phyloP scores from a whole-genome alignment of 2,113 vertebrate genomes.

The Bubalus kerabau region DNA sequence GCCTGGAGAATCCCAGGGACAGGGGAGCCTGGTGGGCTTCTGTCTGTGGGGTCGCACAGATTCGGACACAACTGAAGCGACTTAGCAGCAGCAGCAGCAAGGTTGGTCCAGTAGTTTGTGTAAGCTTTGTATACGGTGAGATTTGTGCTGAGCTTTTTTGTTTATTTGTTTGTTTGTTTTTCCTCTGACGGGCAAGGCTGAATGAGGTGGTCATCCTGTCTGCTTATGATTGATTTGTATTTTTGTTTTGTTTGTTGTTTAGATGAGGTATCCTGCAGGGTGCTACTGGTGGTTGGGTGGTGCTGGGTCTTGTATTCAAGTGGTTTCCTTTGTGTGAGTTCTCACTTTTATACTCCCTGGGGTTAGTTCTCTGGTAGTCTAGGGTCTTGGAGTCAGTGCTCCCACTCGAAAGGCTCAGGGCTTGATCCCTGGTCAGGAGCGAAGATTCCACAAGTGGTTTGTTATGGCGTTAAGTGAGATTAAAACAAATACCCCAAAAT shows the following conservation, averaged over 20 bases:
- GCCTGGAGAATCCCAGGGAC: too few relatives aligned
- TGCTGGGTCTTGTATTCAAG: fast-evolving
- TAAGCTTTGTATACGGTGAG: not conserved
- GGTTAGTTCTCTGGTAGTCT: not conserved
- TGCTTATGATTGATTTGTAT: not conserved
- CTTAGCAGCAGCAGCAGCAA: too few relatives aligned
- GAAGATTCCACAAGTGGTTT: not conserved
- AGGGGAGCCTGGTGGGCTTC: too few relatives aligned
- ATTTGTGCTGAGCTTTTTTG: not conserved
- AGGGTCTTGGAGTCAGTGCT: not conserved
- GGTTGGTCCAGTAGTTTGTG: not conserved
- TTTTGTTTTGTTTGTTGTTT: not conserved
- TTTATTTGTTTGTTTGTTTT: not conserved
- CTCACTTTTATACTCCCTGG: not conserved
- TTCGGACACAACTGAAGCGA: too few relatives aligned
- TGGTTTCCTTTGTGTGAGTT: not conserved
- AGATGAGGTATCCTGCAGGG: not conserved
- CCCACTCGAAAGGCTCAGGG: not conserved
- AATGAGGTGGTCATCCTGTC: not conserved
- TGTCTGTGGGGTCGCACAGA: too few relatives aligned
- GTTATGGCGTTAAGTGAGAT: not conserved
- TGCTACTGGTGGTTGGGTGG: not conserved
- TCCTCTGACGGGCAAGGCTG: not conserved
- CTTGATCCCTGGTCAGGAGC: not conserved
- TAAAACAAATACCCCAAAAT: not conserved